phyloP scores from a whole-genome alignment of 92 coral and sea anemone species.

The Chrysogorgia sp. region DNA sequence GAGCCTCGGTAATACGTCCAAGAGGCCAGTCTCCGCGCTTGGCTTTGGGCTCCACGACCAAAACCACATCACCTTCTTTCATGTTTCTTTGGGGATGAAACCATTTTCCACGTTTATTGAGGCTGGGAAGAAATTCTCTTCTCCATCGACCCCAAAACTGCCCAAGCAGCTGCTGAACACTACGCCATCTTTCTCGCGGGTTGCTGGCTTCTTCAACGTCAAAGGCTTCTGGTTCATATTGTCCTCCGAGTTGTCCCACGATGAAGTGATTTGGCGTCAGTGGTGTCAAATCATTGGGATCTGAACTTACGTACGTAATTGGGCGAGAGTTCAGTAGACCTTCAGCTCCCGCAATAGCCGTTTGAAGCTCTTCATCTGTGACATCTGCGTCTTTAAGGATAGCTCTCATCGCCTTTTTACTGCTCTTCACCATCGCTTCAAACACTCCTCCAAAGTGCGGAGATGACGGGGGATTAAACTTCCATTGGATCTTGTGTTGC shows the following conservation, averaged over 20 bases:
- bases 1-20: constrained; percentile 48
- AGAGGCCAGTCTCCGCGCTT: constrained; percentile 61
- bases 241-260: constrained; percentile 4
- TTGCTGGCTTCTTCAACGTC: constrained; percentile 44
- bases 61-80: constrained; percentile 57
- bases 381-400: background rate
- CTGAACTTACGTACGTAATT: background rate
- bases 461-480: too few species aligned
- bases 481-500: constrained; percentile 50
- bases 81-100: constrained; percentile 58
- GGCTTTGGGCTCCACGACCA: constrained; percentile 52
- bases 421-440: too few species aligned
- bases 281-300: background rate
- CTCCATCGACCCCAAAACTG: constrained; percentile 53
- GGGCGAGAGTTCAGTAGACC: background rate
- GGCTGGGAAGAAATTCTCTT: too few species aligned
- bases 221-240: constrained; percentile 36
- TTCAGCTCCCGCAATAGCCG: background rate
- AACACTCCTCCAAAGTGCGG: too few species aligned
- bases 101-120: background rate
- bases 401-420: constrained; percentile 7
- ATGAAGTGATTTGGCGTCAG: background rate
- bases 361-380: background rate
- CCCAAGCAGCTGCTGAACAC: constrained; percentile 61
- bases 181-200: constrained; percentile 65